Base-by-base conservation (phyloP, 1,140 invertebrate genomes). In the Sycophila sp. region DNA sequence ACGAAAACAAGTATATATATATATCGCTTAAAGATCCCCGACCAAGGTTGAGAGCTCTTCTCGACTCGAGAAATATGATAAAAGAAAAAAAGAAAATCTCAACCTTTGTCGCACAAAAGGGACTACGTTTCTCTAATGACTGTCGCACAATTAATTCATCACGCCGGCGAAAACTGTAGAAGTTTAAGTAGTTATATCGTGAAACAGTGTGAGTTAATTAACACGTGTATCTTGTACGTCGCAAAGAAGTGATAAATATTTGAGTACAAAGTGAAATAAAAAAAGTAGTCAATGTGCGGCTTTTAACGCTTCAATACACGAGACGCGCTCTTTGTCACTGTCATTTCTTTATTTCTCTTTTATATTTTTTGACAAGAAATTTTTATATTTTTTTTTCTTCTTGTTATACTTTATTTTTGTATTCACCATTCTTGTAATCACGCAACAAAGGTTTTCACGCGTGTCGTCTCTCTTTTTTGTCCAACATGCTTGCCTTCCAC, bases 401-500 rank as follows among this genome's bases (percentile, higher is more conserved):
- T n/a, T n/a, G n/a, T n/a, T n/a, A n/a, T n/a, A n/a, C n/a, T n/a
- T n/a, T n/a, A n/a, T n/a, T n/a, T n/a, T n/a, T n/a, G n/a, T 65
- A 70, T 74, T 73, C 65, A 75, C 69, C 70, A 62, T 73, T 51
- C 69, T 30, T 76, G 74, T 76, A 70, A 72, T 74, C 69, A 72
- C 59, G 70, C 73, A 69, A 63, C 73, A 32, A 68, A 63, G 72
- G 75, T 79, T 80, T 82, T 81, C 80, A 82, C 79, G 77, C 79
- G 79, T 77, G 34, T 79, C 72, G 51, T 78, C 76, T 71, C 40
- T 71, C 55, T 67, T 83, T 83, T 84, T 76, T 84, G 78, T 80
- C 70, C 76, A 73, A 85, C 83, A 83, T 82, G 82, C 81, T 82
- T 83, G 78, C 77, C 80, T 82, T 83, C 53, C 51, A 58, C 42